phyloP scores from a whole-genome alignment of 2,888 invertebrate species.

The Pyralis farinalis region DNA sequence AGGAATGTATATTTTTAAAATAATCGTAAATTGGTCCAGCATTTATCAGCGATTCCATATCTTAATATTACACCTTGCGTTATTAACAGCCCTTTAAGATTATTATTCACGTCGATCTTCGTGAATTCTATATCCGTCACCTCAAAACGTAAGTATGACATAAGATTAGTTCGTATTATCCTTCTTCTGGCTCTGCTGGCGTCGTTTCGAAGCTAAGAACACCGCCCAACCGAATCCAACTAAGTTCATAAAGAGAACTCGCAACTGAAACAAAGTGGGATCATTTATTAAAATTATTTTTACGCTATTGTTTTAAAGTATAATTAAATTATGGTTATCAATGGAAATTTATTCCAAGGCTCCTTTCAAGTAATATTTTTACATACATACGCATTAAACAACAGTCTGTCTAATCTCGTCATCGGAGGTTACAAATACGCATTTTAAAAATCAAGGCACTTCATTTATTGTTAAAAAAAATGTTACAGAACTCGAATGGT shows the following conservation, averaged over 20 bases:
- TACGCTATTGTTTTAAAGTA: no score
- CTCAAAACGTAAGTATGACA: constrained; percentile 16
- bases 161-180: constrained; percentile 25
- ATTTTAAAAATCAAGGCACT: not conserved
- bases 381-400: no score
- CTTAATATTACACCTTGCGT: not conserved
- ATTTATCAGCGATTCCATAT: not conserved
- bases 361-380: no score
- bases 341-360: no score
- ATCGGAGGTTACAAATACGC: no score
- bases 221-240: constrained; percentile 90
- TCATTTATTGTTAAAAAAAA: no score
- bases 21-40: not conserved
- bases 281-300: not conserved
- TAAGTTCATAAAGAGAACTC: constrained; percentile 88
- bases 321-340: no score
- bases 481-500: no score
- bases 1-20: not conserved
- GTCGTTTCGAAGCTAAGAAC: constrained; percentile 85
- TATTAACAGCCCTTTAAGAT: no score
- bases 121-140: constrained; percentile 25
- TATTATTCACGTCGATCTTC: no score
- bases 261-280: constrained; percentile 79
- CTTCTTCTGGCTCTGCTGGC: constrained; percentile 69
- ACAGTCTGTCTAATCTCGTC: no score